These are phyloP conservation scores for Eulacestoma nigropectus DNA, from an alignment of 2,113 vertebrate genomes.

Conservation along the genomic window DNA sequence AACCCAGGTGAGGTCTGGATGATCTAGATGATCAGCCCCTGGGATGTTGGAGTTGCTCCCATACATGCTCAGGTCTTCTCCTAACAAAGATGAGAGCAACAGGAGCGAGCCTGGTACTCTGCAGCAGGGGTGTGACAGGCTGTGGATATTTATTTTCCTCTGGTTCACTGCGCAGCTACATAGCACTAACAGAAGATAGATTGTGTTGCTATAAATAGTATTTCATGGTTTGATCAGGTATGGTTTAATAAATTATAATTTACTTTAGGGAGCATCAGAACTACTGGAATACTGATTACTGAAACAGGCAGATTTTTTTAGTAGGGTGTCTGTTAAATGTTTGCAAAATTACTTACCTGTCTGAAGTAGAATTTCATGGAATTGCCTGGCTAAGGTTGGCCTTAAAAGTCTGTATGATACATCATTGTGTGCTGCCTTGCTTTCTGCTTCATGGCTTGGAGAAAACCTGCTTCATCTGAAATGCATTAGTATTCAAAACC, in stretches of 20 bases:
- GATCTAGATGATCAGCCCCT: not conserved
- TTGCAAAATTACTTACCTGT: not conserved
- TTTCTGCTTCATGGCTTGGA: not conserved
- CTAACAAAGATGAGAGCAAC: accelerated
- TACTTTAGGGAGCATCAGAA: not conserved
- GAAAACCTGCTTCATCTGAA: not conserved
- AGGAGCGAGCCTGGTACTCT: not conserved
- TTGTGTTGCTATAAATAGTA: not conserved
- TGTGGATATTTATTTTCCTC: not conserved
- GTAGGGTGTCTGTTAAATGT: not conserved
- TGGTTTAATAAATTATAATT: not conserved
- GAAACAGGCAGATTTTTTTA: not conserved
- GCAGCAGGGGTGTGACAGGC: not conserved
- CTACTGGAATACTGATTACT: not conserved
- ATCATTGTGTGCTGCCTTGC: not conserved
- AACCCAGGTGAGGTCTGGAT: not conserved
- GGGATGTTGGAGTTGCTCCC: not conserved
- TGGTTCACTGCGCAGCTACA: not conserved
- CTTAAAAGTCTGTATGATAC: not conserved
- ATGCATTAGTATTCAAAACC: not conserved
- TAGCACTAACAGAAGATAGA: not conserved
- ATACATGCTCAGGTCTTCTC: accelerated
- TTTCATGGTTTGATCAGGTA: not conserved
- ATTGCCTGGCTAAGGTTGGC: not conserved
- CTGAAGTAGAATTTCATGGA: not conserved